Base-by-base conservation (phyloP, 2,113 vertebrate genomes). In the Platysteira castanea region DNA sequence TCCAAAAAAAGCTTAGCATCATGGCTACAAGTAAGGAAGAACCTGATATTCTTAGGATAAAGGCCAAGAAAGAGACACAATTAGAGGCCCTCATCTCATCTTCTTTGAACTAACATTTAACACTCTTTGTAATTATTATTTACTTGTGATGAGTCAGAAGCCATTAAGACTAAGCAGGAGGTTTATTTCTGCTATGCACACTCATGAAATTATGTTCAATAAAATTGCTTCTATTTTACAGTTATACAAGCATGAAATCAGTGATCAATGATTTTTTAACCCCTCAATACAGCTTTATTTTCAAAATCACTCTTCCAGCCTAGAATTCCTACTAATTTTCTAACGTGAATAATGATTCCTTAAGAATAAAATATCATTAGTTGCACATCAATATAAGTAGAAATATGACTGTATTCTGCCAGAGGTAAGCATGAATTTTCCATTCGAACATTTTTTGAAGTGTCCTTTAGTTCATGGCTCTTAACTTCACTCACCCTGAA, bases 261-360 rank as follows among this genome's bases (percentile, higher is more conserved):
- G 84, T 92, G 39, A 90, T 64, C 82, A 90, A 84, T 90, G 67
- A 86, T 88, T 96, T 95, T 91, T 95, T 91, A 92, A 92, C 79
- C 47, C 41, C 71, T 74, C 75, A 86, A 60, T 90, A 47, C 12
- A 84, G 10, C 44, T 91, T 74, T 50, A 70, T 74, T 93, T 96
- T 93, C 75, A 83, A 90, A 93, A 83, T 50, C 27, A 63, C 59
- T 86, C 61, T 79, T 88, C 35, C 35, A 85, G 21, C 9, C 28
- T 33, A 59, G 27, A 86, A 11, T 86, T 93, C 24, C 19, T 83
- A 39, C 37, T 83, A 10, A 31, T 93, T 93, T 93, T 87, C 44
- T 63, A 74, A 84, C 12, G 31, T 26, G 20, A 84, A 8, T 70
- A 84, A 94, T 26, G 33, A 83, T 77, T 91, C 15, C 30, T 77